Evolutionary conservation across 2,888 invertebrate genomes (phyloP), one percentile per base, ranked within the genome.

Genomic region (Ptycholaimellus sp.): DNA sequence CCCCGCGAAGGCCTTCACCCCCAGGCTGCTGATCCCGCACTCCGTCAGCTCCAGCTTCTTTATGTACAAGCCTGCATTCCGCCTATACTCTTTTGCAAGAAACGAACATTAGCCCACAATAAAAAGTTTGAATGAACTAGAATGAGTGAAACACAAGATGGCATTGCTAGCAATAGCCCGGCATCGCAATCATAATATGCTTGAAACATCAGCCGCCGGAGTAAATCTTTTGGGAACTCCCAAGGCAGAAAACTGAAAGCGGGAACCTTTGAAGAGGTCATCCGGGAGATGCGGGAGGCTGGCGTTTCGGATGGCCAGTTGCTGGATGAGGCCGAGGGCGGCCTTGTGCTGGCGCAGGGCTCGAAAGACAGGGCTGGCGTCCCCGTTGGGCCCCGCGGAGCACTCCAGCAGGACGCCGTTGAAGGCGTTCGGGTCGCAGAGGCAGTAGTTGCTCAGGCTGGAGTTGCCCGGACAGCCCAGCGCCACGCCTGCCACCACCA

Each of bases 11-110:
- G 40, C 42, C 20, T 17, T 17, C 11, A 32, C 22, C 6, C 28
- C 18, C 7, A 42, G 14, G 11, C 18, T 11, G 3, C 23, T 31
- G 30, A 42, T 35, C 21, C 25, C 4, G 27, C 40, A 40, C 11
- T 28, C 14, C 6, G 38, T 32, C 11, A 42, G 19, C 22, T 40
- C 40, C 22, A 42, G n/a, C n/a, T n/a, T n/a, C 38, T 54, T 56
- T 35, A 56, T 50, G 41, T 49, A 57, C 21, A 56, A 46, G 7
- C 55, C 55, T 4, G n/a, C n/a, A n/a, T n/a, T n/a, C n/a, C n/a
- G n/a, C n/a, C n/a, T n/a, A n/a, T n/a, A n/a, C n/a, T n/a, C n/a
- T n/a, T n/a, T n/a, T n/a, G n/a, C n/a, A n/a, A n/a, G n/a, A n/a
- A n/a, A n/a, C n/a, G n/a, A n/a, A n/a, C n/a, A n/a, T n/a, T n/a